Percentiles rank a stretch among this genome's conserved stretches.
phyloP scores from a whole-genome alignment of 2,888 invertebrate genomes.

The Cryptus viduatorius region DNA sequence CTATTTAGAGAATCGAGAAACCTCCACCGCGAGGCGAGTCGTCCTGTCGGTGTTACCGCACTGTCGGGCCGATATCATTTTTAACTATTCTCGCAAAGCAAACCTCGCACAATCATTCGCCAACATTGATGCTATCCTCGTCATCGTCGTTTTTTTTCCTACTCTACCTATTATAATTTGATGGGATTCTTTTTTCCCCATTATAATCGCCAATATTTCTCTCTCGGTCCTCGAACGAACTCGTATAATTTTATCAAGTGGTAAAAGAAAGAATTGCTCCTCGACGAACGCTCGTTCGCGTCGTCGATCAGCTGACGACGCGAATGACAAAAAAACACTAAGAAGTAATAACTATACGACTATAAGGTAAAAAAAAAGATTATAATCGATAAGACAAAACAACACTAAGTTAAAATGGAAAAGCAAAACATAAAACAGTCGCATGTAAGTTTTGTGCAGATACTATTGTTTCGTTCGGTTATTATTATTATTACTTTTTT shows the following conservation, averaged over 20 bases:
- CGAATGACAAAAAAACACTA: slow-evolving; percentile 34
- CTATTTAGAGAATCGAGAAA: slow-evolving; percentile 17
- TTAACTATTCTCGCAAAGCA: slow-evolving; percentile 30
- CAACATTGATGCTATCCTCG: slow-evolving; percentile 60
- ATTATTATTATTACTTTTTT: slow-evolving; percentile 23
- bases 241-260: slow-evolving; percentile 40
- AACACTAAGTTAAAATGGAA: slow-evolving; percentile 47
- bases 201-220: background rate
- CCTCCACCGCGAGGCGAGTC: background rate
- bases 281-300: slow-evolving; percentile 46
- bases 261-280: slow-evolving; percentile 50
- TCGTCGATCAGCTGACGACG: slow-evolving; percentile 18
- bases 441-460: slow-evolving; percentile 62
- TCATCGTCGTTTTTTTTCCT: slow-evolving; percentile 57
- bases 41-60: slow-evolving; percentile 35
- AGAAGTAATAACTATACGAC: slow-evolving; percentile 51
- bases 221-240: slow-evolving; percentile 1
- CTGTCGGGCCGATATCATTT: slow-evolving; percentile 37
- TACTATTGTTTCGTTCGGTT: slow-evolving; percentile 23
- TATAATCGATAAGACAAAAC: slow-evolving; percentile 56
- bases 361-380: slow-evolving; percentile 50
- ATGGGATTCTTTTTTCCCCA: background rate
- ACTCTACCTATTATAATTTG: background rate
- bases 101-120: slow-evolving; percentile 60
- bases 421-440: slow-evolving; percentile 29